Evolutionary conservation across 92 coral and sea anemone genomes (phyloP), one percentile per base, ranked within the genome.

Genomic region (Umimayanthus chanpuru): DNA sequence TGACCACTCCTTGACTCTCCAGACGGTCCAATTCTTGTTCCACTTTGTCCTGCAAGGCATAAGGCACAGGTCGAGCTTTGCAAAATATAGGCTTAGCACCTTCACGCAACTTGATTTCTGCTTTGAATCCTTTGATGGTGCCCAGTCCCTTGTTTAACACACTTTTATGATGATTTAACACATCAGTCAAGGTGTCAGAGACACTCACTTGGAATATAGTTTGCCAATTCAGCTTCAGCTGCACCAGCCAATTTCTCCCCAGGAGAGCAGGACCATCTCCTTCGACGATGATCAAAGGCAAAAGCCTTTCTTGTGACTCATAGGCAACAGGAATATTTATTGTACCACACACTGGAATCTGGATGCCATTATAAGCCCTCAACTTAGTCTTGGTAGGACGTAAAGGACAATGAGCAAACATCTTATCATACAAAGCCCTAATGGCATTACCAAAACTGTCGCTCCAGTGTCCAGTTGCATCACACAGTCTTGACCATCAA

Each of bases 71-170:
- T 26, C 89, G 70, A 49, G 89, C 90, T 82, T 86, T 92, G 26
- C 89, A 55, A 82, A 92, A 92, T 81, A 81, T 86, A 6, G 93
- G 90, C 43, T 76, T 89, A 25, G 85, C 95, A 43, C 65, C 87
- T 7, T 82, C 86, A 70, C 32, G 73, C 88, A 85, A 84, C 28
- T 89, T 81, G 16, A 90, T 85, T 18, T 85, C 80, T 25, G 90
- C 90, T 47, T 90, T 86, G 15, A 76, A 85, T 9, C 91, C 89
- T 64, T 85, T 90, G 72, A 90, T 77, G 28, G 89, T 79, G 14
- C 92, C 88, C 61, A 76, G 88, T 61, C 93, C 93, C 55, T 89
- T 81, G 75, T 82, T 44, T 58, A 92, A 92, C 39, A 86, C 79
- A 16, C 5, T 44, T 28, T 81, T 76, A 70, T 92, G 86, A 6